Base-by-base conservation (phyloP, 2,888 invertebrate species). In the Eupelmus urozonus region DNA sequence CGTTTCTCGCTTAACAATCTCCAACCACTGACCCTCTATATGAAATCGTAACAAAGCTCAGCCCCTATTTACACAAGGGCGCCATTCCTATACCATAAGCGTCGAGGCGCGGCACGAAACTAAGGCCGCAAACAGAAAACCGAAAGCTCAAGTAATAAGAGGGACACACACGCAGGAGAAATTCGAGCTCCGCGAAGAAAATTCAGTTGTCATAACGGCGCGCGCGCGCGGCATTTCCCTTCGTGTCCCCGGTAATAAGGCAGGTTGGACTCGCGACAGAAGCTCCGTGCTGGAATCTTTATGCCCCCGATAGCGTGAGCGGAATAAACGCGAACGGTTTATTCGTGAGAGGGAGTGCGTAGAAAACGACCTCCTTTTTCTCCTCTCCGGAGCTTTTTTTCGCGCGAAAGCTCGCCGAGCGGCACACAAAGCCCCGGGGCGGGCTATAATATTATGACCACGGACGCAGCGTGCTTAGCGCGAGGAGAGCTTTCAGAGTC, bases 261-360 rank as follows among this genome's bases (percentile, higher is more conserved):
- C 65, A 42, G 65, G 70, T 57, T 20, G 25, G 53, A 13, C 51
- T 49, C 20, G 13, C 40, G 16, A n/a, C n/a, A n/a, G n/a, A n/a
- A n/a, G n/a, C n/a, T n/a, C n/a, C 16, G 4, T 49, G 53, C 23
- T 45, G 29, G 60, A 74, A 74, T 73, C 62, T 78, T 78, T 78
- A 74, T 78, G 66, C 63, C 63, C 66, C 55, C 66, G 75, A 75
- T 75, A 63, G 71, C 79, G 75, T 75, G 79, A 75, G 60, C 75
- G 29, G 79, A 79, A 79, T 79, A 79, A 79, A 71, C 75, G 34
- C 53, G 49, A 25, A 45, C 66, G 79, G 76, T 76, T 79, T 77
- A 79, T 79, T 74, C 66, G 75, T 29, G 65, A 70, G 70, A 29
- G 70, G 57, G 25, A 13, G 45, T 2, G 2, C 29, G 51, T n/a